A percentile compares a stretch with the other conserved stretches of the same genome.
Conservation (phyloP, 1,140 invertebrate genomes). For the Penaeus japonicus region DNA sequence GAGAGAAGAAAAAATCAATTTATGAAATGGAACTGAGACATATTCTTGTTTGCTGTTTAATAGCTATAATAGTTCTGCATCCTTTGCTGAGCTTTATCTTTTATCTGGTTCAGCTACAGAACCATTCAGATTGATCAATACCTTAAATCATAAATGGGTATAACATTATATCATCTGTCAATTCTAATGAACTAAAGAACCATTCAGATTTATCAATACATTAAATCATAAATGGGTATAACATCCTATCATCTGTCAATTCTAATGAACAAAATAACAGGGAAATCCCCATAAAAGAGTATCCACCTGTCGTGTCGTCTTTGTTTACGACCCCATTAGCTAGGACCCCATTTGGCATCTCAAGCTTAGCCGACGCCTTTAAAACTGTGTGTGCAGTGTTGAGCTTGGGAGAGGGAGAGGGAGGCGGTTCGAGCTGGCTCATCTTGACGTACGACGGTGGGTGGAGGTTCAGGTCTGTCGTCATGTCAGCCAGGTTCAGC, state of each 20-base stretch:
- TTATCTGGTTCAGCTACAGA: no score
- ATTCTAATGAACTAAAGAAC: no score
- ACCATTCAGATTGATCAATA: no score
- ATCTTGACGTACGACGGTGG: conserved; percentile 63
- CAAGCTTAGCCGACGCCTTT: not conserved
- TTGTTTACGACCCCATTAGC: no score
- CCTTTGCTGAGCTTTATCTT: no score
- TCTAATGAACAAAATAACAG: not conserved
- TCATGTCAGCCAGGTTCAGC: conserved; percentile 64
- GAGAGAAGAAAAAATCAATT: not conserved
- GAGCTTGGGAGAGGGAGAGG: not conserved
- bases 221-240: not conserved
- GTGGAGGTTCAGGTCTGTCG: conserved; percentile 63
- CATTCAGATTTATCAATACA: no score
- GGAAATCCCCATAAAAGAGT: no score
- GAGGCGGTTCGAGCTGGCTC: conserved; percentile 61
- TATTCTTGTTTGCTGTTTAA: not conserved
- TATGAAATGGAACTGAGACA: not conserved
- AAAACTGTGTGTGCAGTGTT: not conserved
- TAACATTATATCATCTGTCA: no score
- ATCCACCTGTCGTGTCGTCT: no score
- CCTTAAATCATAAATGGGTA: no score
- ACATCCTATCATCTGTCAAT: not conserved
- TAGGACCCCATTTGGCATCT: no score
- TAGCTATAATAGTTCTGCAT: not conserved